phyloP scores from a whole-genome alignment of 2,113 vertebrate genomes.

The Parotia lawesii region DNA sequence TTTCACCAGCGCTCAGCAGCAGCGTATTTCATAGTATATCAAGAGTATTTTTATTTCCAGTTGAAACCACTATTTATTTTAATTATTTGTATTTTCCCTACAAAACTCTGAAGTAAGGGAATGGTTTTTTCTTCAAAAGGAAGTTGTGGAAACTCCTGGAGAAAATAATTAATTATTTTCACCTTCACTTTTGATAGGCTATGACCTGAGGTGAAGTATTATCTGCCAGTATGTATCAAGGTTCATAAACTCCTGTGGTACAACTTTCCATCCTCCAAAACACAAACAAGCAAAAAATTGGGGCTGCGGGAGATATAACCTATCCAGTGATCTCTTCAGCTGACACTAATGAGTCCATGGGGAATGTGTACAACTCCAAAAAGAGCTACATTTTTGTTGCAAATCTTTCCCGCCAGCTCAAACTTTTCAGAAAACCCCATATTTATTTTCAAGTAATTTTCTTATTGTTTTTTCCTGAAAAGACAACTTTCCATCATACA shows the following conservation, averaged over 20 bases:
- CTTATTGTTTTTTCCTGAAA: neutral
- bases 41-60: neutral
- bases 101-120: neutral
- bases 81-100: neutral
- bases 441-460: neutral
- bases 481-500: neutral
- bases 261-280: neutral
- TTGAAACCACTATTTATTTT: neutral
- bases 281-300: neutral
- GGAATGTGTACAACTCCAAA: neutral
- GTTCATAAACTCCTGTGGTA: neutral
- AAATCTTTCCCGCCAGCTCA: neutral
- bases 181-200: neutral
- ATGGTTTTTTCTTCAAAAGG: neutral
- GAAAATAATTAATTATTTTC: neutral
- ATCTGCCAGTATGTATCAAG: neutral
- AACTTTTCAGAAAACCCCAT: neutral
- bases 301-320: neutral
- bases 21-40: neutral
- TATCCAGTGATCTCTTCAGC: neutral
- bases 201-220: neutral
- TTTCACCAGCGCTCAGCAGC: neutral
- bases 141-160: neutral
- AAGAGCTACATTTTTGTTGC: neutral
- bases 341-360: neutral